These are phyloP conservation scores for Chiridota heheva DNA, from an alignment of 35 echinoderm and acorn worm genomes.

Conservation along the genomic window DNA sequence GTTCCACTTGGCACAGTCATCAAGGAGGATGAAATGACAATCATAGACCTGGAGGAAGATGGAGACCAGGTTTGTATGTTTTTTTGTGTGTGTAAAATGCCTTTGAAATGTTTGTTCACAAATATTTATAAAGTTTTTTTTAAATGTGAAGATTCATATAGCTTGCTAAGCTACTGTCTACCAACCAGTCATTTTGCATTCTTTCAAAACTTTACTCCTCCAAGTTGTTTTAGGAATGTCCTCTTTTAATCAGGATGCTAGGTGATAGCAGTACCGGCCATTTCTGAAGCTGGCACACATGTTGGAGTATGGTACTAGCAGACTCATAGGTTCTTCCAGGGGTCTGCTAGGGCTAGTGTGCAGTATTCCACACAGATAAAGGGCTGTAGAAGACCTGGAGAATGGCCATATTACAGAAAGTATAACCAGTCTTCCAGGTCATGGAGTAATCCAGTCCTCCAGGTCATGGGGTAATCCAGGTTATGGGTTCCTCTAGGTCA, in stretches of 20 bases:
- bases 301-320: too few relatives aligned
- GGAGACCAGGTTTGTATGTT: slow-evolving; percentile 61
- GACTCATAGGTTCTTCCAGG: too few relatives aligned
- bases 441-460: too few relatives aligned
- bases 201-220: not conserved
- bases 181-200: not conserved
- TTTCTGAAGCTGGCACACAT: too few relatives aligned
- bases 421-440: too few relatives aligned
- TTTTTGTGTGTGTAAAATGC: not conserved
- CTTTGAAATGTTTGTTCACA: not conserved
- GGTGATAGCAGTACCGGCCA: too few relatives aligned
- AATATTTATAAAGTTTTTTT: not conserved
- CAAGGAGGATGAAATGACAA: slow-evolving; percentile 48
- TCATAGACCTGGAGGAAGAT: slow-evolving; percentile 72
- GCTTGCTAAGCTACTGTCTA: not conserved
- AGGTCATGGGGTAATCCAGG: not conserved
- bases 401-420: too few relatives aligned
- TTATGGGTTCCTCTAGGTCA: not conserved
- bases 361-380: too few relatives aligned
- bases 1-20: slow-evolving; percentile 88
- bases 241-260: not conserved
- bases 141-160: not conserved
- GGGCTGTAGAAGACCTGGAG: too few relatives aligned
- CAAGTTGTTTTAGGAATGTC: not conserved
- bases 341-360: too few relatives aligned